A percentile compares a stretch with the other conserved stretches of the same genome.
Conservation (phyloP, 2,888 invertebrate genomes). For the Athalia cordata region DNA sequence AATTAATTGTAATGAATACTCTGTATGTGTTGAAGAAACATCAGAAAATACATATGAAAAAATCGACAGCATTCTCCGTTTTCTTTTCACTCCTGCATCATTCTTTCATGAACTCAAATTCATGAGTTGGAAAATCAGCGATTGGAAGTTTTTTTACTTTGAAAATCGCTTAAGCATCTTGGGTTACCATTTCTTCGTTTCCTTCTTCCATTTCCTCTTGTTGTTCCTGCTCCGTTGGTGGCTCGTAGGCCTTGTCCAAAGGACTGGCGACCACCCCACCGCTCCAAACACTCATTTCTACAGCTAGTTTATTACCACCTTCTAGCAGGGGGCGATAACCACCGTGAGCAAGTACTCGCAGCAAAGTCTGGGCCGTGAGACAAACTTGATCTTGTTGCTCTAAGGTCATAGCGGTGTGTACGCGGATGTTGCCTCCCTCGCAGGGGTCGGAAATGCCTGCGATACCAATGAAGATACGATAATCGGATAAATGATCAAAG, state of each 20-base stretch:
- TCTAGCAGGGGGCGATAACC: constrained; percentile 94
- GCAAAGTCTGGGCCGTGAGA: constrained; percentile 93
- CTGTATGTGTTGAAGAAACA: neutral
- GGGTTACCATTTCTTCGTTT: constrained; percentile 81
- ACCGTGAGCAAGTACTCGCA: constrained; percentile 93
- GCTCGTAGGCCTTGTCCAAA: constrained; percentile 94
- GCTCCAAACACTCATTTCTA: constrained; percentile 97
- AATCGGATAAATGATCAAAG: neutral
- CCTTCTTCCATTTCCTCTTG: constrained; percentile 83
- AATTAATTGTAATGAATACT: neutral
- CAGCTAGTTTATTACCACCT: constrained; percentile 80
- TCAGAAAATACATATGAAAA: neutral
- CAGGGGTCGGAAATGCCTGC: constrained; percentile 92
- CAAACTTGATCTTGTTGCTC: constrained; percentile 96
- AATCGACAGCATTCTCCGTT: neutral
- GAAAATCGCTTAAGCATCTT: constrained; percentile 61
- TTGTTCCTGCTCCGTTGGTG: constrained; percentile 82
- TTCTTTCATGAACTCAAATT: neutral
- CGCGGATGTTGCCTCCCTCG: constrained; percentile 90
- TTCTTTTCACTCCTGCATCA: neutral
- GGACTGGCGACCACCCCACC: constrained; percentile 95
- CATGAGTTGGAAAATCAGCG: neutral
- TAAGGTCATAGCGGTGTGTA: constrained; percentile 92
- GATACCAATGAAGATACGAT: constrained; percentile 38
- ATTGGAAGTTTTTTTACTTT: neutral